Percentiles rank a stretch among this genome's conserved stretches.
phyloP scores from a whole-genome alignment of 2,113 vertebrate genomes.

The Pagrus major region DNA sequence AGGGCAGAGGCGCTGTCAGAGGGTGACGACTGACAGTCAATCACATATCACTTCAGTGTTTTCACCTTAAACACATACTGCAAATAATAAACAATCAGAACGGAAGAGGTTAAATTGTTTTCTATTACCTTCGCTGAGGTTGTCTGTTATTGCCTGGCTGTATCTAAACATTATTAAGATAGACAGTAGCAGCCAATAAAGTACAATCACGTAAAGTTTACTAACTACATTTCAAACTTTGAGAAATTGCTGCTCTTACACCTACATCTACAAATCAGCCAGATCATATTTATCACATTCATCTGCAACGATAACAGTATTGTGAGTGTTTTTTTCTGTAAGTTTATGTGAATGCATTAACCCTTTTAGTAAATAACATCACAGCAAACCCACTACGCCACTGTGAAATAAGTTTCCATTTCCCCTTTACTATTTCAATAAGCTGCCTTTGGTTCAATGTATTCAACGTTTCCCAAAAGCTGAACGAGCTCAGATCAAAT shows the following conservation, averaged over 20 bases:
- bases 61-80: neutral
- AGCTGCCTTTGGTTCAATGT: slow-evolving; percentile 1
- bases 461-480: slow-evolving; percentile 9
- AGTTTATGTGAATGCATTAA: slow-evolving; percentile 6
- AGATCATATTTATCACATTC: neutral
- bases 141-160: no score
- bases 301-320: slow-evolving; percentile 3
- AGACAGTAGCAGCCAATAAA: neutral
- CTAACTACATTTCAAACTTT: neutral
- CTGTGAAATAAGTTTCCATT: slow-evolving; percentile 18
- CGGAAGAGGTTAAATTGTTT: neutral
- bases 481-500: slow-evolving; percentile 25
- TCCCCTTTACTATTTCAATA: neutral
- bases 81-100: slow-evolving; percentile 9
- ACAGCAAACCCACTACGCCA: slow-evolving; percentile 9
- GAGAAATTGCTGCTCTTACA: neutral
- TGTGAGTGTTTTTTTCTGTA: neutral
- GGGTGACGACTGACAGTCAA: slow-evolving; percentile 63
- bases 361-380: slow-evolving; percentile 13
- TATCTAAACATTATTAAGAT: neutral
- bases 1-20: slow-evolving; percentile 74
- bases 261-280: neutral
- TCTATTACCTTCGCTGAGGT: neutral
- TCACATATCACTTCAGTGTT: slow-evolving; percentile 41
- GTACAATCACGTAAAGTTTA: neutral